phyloP scores from a whole-genome alignment of 2,113 vertebrate genomes.

The Sapajus apella region DNA sequence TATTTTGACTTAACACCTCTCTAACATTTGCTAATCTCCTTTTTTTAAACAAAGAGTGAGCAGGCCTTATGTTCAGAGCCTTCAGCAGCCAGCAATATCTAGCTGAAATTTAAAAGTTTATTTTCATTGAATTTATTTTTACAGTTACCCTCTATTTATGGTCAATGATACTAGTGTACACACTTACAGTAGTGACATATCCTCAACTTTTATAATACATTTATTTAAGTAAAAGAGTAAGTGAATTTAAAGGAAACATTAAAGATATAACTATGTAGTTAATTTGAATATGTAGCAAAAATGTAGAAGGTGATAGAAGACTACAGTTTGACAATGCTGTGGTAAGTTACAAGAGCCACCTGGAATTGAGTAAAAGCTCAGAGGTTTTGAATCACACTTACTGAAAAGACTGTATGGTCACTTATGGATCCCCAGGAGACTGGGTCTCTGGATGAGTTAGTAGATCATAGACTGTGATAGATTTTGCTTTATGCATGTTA shows the following conservation, averaged over 20 bases:
- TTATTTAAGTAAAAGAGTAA: constrained; percentile 7
- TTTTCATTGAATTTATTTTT: constrained; percentile 66
- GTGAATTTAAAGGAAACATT: neutral
- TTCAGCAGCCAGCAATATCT: constrained; percentile 50
- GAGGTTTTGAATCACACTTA: neutral
- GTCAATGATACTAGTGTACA: constrained; percentile 43
- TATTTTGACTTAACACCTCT: constrained; percentile 77
- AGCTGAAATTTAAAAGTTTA: constrained; percentile 59
- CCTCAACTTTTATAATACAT: constrained; percentile 3
- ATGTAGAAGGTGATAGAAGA: neutral
- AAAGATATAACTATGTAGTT: neutral
- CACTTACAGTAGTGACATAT: neutral
- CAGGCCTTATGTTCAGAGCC: constrained; percentile 68
- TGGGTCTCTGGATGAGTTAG: neutral
- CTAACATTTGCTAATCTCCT: constrained; percentile 75
- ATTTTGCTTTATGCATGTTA: constrained; percentile 6
- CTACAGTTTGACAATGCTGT: neutral
- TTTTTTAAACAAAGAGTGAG: constrained; percentile 73
- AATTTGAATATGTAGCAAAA: constrained; percentile 39
- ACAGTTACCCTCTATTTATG: constrained; percentile 43
- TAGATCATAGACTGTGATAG: neutral
- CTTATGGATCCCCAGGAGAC: neutral
- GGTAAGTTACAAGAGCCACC: constrained; percentile 13
- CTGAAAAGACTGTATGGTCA: neutral
- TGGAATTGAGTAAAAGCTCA: neutral